A percentile compares a stretch with the other conserved stretches of the same genome.
These are phyloP conservation scores for Mus musculus DNA, from an alignment of 2,113 vertebrate species.

Conservation along the genomic window GRCm39 chr3:86122501-86123000, in stretches of 20 bases:
- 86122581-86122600: neutral
- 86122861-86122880: neutral
- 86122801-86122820: neutral
- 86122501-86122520: neutral
- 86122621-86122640: constrained; percentile 45
- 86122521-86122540: neutral
- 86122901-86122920: neutral
- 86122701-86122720: neutral
- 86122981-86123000: neutral
- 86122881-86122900: constrained; percentile 10
- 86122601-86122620: neutral
- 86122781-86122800: neutral
- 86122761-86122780: neutral
- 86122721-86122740: neutral
- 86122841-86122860: neutral
- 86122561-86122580: neutral
- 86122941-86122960: neutral
- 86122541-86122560: neutral
- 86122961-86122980: neutral
- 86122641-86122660: neutral
- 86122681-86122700: neutral
- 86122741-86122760: neutral
- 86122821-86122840: neutral
- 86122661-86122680: neutral
- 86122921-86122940: constrained; percentile 49